Conservation (phyloP, 2,797 vertebrate species). For the Sciurus carolinensis region DNA sequence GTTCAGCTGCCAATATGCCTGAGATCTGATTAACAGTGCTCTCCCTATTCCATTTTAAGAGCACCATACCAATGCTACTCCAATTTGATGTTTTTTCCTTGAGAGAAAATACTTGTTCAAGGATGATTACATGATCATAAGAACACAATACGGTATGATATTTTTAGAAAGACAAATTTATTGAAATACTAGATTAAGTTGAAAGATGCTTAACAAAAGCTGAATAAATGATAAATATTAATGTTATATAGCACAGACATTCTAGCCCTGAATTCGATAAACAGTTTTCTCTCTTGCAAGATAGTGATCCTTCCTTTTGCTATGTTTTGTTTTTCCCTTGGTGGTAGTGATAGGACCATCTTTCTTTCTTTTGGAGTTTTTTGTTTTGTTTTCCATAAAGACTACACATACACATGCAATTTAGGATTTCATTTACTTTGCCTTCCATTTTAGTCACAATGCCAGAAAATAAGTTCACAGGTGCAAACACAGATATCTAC, state of each 20-base stretch:
- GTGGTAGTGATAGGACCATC: no score
- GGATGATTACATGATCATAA: not conserved
- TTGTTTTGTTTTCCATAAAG: not conserved
- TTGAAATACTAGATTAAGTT: not conserved
- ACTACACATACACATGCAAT: not conserved
- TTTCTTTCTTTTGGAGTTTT: not conserved
- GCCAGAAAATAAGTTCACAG: not conserved
- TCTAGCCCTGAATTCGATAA: not conserved
- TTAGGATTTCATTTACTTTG: conserved; percentile 24
- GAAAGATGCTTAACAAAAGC: not conserved
- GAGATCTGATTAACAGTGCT: not conserved
- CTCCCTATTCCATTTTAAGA: not conserved
- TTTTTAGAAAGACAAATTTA: not conserved
- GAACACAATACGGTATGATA: not conserved
- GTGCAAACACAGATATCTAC: not conserved
- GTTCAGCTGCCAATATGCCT: not conserved
- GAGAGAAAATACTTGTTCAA: not conserved
- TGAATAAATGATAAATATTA: not conserved
- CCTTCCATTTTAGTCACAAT: not conserved
- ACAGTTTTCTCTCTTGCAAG: not conserved
- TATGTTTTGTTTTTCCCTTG: not conserved
- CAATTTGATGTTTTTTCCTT: not conserved
- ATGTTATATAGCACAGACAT: not conserved
- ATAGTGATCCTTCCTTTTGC: not conserved
- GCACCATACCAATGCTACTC: not conserved